Percentiles rank a stretch among this genome's conserved stretches.
Conservation (phyloP, 2,888 invertebrate genomes). For the Exocentrus adspersus region DNA sequence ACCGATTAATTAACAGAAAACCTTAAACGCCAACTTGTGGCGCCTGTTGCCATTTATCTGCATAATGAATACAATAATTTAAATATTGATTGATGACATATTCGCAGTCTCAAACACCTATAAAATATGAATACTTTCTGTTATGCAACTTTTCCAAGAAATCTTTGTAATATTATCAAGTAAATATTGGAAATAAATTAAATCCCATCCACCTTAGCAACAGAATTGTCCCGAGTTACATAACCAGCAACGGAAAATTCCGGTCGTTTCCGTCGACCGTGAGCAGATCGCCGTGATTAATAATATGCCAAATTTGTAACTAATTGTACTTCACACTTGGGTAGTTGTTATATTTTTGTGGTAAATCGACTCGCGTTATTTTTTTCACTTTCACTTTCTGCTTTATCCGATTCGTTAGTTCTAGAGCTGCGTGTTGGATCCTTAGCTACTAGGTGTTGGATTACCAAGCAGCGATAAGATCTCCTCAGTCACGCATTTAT, state of each 20-base stretch:
- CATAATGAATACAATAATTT: too few relatives aligned
- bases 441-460: background rate
- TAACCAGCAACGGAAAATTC: background rate
- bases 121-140: too few relatives aligned
- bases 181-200: background rate
- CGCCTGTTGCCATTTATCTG: too few relatives aligned
- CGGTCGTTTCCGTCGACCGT: background rate
- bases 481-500: too few relatives aligned
- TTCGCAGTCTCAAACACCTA: too few relatives aligned
- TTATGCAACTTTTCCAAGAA: too few relatives aligned
- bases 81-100: too few relatives aligned
- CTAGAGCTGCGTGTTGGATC: background rate
- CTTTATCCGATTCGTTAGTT: background rate
- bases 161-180: too few relatives aligned
- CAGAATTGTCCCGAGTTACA: background rate
- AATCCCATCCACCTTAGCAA: background rate
- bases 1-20: too few relatives aligned
- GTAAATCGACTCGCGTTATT: background rate
- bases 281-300: background rate
- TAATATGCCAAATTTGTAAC: conserved; percentile 1
- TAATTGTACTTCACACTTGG: conserved; percentile 1
- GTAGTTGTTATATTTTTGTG: background rate
- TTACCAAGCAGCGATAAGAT: background rate
- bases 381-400: background rate
- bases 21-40: too few relatives aligned